These are phyloP conservation scores for Otocyon megalotis DNA, from an alignment of 2,113 vertebrate genomes.

Conservation along the genomic window DNA sequence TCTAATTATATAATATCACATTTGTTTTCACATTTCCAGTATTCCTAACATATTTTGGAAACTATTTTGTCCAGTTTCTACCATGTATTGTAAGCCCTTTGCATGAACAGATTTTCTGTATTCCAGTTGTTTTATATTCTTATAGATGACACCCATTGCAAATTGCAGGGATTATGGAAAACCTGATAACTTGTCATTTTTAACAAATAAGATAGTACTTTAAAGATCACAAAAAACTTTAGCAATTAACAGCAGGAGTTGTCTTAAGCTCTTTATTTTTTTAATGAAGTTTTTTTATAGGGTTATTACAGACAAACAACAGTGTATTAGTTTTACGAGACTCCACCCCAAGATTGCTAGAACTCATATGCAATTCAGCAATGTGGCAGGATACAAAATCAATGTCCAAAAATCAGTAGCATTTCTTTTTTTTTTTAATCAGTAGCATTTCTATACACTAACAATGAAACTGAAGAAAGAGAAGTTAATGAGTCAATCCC, in stretches of 20 bases:
- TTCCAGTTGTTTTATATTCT: conserved; percentile 28
- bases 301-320: neutral
- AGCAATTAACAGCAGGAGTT: conserved; percentile 16
- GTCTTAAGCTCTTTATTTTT: neutral
- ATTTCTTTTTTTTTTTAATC: too few relatives aligned
- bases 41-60: neutral
- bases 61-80: conserved; percentile 23
- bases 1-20: neutral
- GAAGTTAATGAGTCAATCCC: too few relatives aligned
- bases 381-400: too few relatives aligned
- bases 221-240: conserved; percentile 18
- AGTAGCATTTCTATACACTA: too few relatives aligned
- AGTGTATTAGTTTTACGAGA: neutral
- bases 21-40: conserved; percentile 23
- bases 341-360: too few relatives aligned
- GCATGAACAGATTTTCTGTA: neutral
- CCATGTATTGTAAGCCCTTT: neutral
- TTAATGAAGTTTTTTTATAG: neutral
- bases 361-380: too few relatives aligned
- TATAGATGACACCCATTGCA: neutral
- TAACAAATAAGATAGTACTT: conserved; percentile 48
- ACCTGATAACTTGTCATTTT: conserved; percentile 23
- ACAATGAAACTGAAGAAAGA: too few relatives aligned
- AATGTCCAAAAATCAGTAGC: too few relatives aligned
- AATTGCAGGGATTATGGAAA: conserved; percentile 26